Base-by-base conservation (phyloP, 2,888 invertebrate genomes). In the Dynastes hyllus region DNA sequence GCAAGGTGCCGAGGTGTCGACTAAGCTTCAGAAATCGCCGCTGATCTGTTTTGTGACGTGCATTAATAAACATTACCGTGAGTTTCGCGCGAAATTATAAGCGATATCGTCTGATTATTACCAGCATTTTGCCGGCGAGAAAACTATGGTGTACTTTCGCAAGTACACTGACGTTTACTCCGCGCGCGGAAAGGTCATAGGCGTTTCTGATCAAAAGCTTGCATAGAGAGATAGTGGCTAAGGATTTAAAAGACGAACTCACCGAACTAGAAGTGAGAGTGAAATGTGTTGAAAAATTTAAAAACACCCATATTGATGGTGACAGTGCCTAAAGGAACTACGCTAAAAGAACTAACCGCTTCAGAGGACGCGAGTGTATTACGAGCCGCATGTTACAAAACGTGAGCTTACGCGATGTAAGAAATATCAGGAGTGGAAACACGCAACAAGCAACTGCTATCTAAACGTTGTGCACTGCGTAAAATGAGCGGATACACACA, bases 31-130 rank as follows among this genome's bases (percentile, higher is more conserved):
- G 16, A 63, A 29, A 63, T 29, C 27, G 4, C 32, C 63, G 29
- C 29, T 29, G 29, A 27, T 63, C 6, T 63, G 63, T 29, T 63
- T 63, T 29, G 63, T 29, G 63, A 27, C 63, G 63, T 6, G 63
- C 3, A 29, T 63, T 27, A 8, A 63, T 8, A 5, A 63, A 6
- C 63, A 63, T 5, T 63, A 11, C 6, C 4, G 9, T 8, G 29
- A 63, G 8, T 63, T 63, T 8, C 1, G 6, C 9, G 27, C 9
- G 2, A 58, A 8, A 6, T 13, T 29, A 29, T 8, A 63, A 1
- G 8, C 63, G 5, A 63, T 63, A 6, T 63, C 63, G 29, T 1
- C 8, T 5, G 29, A 63, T 27, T 63, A 63, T 27, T 63, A 63
- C 13, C 29, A 27, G 13, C 63, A 63, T 2, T 63, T 63, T 13